These are phyloP conservation scores for Chydorus sphaericus DNA, from an alignment of 2,888 invertebrate genomes.

Conservation along the genomic window DNA sequence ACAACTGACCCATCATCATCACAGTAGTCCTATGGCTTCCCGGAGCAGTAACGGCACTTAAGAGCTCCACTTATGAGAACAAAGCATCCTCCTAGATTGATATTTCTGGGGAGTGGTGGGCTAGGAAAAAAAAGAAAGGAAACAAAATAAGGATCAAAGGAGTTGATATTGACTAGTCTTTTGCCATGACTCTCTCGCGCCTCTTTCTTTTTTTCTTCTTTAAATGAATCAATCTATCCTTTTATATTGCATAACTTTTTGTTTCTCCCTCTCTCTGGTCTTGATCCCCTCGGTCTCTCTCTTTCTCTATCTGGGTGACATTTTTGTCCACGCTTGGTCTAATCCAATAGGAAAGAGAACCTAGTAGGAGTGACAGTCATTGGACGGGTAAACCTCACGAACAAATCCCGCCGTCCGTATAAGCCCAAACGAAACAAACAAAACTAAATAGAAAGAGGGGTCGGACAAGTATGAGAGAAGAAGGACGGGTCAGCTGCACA, in stretches of 20 bases:
- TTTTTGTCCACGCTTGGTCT: background rate
- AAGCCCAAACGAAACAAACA: too few relatives aligned
- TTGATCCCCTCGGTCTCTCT: background rate
- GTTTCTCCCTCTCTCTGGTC: too few relatives aligned
- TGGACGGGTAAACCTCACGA: too few relatives aligned
- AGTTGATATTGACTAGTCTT: background rate
- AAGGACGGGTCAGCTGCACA: too few relatives aligned
- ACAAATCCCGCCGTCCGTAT: too few relatives aligned
- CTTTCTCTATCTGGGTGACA: background rate
- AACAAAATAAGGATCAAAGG: background rate
- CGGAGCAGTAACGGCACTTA: slow-evolving; percentile 5
- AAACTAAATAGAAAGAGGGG: too few relatives aligned
- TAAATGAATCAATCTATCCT: too few relatives aligned
- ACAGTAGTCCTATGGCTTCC: slow-evolving; percentile 1
- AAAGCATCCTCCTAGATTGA: too few relatives aligned
- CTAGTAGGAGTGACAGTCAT: too few relatives aligned
- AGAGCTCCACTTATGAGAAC: background rate
- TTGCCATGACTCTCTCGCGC: background rate
- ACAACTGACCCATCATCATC: background rate
- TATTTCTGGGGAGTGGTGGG: background rate
- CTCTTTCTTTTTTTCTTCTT: background rate
- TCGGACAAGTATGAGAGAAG: too few relatives aligned
- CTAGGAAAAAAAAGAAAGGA: background rate
- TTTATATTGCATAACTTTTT: too few relatives aligned
- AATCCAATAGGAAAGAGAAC: background rate